Evolutionary conservation across 2,113 vertebrate genomes (phyloP).

Genomic region (Myodes glareolus): DNA sequence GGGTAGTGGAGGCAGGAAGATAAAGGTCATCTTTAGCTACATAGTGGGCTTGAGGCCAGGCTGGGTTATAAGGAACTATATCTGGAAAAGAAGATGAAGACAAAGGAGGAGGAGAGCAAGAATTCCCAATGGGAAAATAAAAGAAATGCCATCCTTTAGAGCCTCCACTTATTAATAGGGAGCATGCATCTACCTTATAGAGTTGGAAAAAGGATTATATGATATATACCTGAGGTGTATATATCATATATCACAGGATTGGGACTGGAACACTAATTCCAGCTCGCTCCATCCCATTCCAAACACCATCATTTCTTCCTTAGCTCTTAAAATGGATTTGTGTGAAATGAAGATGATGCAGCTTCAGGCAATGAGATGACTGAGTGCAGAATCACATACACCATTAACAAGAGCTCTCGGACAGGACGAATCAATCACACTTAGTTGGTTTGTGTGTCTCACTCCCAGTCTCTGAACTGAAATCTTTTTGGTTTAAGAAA

Average conservation of each 20-base stretch:
- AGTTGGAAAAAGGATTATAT: neutral
- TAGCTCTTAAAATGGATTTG: neutral
- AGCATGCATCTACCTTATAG: neutral
- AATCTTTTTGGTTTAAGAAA: neutral
- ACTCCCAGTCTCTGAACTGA: neutral
- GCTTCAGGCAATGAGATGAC: neutral
- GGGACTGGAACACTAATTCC: neutral
- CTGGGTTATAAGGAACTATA: neutral
- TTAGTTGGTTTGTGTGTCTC: neutral
- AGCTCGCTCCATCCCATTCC: neutral
- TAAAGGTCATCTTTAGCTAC: neutral
- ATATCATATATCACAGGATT: neutral
- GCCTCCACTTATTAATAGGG: neutral
- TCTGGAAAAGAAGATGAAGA: neutral
- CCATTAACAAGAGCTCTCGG: neutral
- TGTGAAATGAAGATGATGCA: neutral
- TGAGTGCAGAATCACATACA: neutral
- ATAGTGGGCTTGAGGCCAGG: neutral
- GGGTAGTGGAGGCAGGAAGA: neutral
- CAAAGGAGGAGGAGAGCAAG: neutral
- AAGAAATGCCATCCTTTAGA: slow-evolving; percentile 27
- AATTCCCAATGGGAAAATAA: neutral
- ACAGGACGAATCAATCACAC: neutral
- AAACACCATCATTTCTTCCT: neutral
- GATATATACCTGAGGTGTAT: neutral